phyloP scores from a whole-genome alignment of 2,888 invertebrate genomes.

The Alviniconcha strummeri region DNA sequence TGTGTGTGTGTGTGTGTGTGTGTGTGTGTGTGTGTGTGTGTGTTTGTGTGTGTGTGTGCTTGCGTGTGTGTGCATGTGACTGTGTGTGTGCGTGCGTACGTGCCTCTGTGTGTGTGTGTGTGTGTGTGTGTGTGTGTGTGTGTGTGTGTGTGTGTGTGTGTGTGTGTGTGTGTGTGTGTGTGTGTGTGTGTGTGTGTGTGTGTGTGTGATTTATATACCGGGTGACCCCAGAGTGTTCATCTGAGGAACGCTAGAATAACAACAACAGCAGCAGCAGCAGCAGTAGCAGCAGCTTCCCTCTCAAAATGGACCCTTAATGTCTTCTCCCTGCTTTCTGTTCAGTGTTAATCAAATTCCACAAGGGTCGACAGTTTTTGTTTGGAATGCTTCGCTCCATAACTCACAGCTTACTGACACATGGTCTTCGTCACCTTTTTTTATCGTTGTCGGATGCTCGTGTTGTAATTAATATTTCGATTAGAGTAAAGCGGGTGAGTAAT shows the following conservation, averaged over 20 bases:
- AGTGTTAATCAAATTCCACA: not conserved
- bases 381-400: too few relatives aligned
- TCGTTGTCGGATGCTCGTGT: too few relatives aligned
- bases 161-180: constrained; percentile 14
- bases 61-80: not conserved
- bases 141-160: constrained; percentile 21
- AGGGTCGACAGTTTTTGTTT: not conserved
- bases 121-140: constrained; percentile 13
- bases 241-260: not conserved
- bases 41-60: not conserved
- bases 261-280: not conserved
- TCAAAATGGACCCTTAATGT: not conserved
- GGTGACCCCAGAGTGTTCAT: not conserved
- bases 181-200: constrained; percentile 23
- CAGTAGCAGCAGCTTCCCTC: not conserved
- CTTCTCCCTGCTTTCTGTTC: not conserved
- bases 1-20: not conserved
- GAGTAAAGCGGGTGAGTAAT: too few relatives aligned
- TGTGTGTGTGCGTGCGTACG: not conserved
- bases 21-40: not conserved
- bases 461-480: too few relatives aligned
- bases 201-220: not conserved
- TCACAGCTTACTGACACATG: too few relatives aligned
- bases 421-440: too few relatives aligned
- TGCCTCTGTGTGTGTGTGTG: constrained; percentile 2